Evolutionary conservation across 2,797 vertebrate species (phyloP), one percentile per base, ranked within the genome.

Genomic region (Siniperca obscura): DNA sequence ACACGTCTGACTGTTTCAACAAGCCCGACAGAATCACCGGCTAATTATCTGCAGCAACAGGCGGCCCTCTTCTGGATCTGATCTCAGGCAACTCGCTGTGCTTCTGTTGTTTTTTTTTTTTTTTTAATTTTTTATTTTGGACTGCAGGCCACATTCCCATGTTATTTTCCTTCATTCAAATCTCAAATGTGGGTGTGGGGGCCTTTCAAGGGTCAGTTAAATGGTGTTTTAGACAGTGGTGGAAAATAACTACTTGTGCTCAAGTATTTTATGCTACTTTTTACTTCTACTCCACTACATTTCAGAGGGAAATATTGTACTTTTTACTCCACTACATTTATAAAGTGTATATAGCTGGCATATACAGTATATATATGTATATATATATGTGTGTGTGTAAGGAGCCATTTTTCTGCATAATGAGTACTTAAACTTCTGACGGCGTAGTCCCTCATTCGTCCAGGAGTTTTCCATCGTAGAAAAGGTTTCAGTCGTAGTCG

Each of bases 21-120:
- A 1, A 36, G 70, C 56, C 10, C 2, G 42, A 50, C 30, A 59
- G 52, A 79, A 59, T 65, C 60, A 61, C 3, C 2, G 5, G 44
- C 53, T 72, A 36, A 34, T 78, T 60, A 67, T 73, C 16, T 19
- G 55, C 74, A 27, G 68, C 27, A 19, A 22, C 74, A 57, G 36
- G 36, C 44, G 2, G 56, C 19, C 34, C 40, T 62, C 17, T 13
- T 25, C 42, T 44, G 19, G n/a, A 46, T 38, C 36, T 53, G 46
- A 74, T n/a, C 59, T 22, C 11, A 14, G 38, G 40, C 2, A 5
- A 2, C 21, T 36, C 25, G 1, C 10, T 34, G 17, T 2, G n/a
- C 4, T 19, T 34, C 11, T 7, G 5, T 17, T 16, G 25, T 2
- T 3, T 3, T 3, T 27, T 17, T 44, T 55, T 65, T 21, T 55